These are phyloP conservation scores for Pungitius pungitius DNA, from an alignment of 2,113 vertebrate species.

Conservation along the genomic window DNA sequence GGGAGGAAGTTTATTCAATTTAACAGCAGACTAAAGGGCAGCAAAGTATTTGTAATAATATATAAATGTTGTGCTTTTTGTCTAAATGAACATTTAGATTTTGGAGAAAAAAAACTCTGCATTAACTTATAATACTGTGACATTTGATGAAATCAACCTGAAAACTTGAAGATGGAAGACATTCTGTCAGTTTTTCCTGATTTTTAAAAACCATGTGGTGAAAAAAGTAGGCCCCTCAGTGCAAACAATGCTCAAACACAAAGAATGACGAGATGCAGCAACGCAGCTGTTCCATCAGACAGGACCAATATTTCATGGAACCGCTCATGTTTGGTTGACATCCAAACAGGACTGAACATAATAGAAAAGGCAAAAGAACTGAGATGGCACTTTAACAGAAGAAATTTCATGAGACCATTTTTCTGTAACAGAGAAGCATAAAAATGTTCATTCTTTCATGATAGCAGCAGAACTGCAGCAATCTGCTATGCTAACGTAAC, in stretches of 20 bases:
- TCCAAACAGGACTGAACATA: background rate
- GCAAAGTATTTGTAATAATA: constrained; percentile 1
- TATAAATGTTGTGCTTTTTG: constrained; percentile 68
- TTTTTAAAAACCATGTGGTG: constrained; percentile 37
- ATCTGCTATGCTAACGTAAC: constrained; percentile 12
- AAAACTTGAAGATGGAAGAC: constrained; percentile 12
- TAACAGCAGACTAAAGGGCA: constrained; percentile 39
- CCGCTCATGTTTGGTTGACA: constrained; percentile 10
- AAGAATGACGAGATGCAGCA: background rate
- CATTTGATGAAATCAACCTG: constrained; percentile 1
- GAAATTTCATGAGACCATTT: constrained; percentile 1
- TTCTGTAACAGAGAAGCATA: constrained; percentile 5
- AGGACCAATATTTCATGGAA: background rate
- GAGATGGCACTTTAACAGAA: constrained; percentile 35
- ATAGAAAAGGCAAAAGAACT: constrained; percentile 7
- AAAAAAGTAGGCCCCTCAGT: constrained; percentile 48
- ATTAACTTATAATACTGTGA: constrained; percentile 10
- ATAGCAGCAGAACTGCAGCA: constrained; percentile 18
- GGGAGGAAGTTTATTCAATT: constrained; percentile 62
- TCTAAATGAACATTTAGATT: constrained; percentile 33
- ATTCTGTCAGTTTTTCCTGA: constrained; percentile 30
- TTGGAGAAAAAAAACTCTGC: constrained; percentile 21
- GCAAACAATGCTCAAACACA: constrained; percentile 7
- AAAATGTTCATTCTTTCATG: background rate
- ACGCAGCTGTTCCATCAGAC: background rate